Evolutionary conservation across 2,888 invertebrate species (phyloP).

Genomic region (Diadromus collaris): DNA sequence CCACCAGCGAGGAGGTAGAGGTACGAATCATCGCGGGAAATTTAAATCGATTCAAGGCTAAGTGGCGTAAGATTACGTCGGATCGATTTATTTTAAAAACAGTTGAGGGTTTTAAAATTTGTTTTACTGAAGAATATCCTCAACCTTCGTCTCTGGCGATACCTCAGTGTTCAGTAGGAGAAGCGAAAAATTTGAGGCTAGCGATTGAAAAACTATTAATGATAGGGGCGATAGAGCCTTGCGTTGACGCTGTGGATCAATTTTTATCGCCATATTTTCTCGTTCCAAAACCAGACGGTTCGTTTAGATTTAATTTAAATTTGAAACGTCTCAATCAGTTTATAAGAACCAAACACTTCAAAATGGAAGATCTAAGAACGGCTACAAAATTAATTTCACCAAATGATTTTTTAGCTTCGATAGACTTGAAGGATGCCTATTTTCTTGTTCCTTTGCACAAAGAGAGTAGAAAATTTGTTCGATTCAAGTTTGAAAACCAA

Average conservation of each 20-base stretch:
- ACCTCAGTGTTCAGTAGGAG: background rate
- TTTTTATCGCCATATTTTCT: conserved; percentile 41
- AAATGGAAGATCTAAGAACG: conserved; percentile 39
- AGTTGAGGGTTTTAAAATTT: conserved; percentile 25
- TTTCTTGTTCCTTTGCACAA: conserved; percentile 32
- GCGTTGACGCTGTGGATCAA: conserved; percentile 5
- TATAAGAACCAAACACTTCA: conserved; percentile 52
- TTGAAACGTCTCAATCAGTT: conserved; percentile 32
- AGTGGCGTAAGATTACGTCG: conserved; percentile 22
- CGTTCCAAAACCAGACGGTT: conserved; percentile 44
- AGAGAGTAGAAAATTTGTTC: conserved; percentile 12
- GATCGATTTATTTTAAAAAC: conserved; percentile 31
- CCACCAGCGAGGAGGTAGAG: conserved; percentile 10
- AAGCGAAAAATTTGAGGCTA: background rate
- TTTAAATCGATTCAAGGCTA: background rate
- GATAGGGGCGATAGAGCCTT: conserved; percentile 24
- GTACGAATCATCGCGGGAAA: conserved; percentile 9
- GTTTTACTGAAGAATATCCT: conserved; percentile 1
- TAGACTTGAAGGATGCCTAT: conserved; percentile 53
- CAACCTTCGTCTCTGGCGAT: conserved; percentile 1
- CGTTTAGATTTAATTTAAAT: conserved; percentile 33
- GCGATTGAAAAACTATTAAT: conserved; percentile 1
- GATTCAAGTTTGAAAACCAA: conserved; percentile 19
- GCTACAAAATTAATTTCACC: conserved; percentile 39
- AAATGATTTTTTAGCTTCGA: conserved; percentile 30